These are phyloP conservation scores for Climacteris rufus DNA, from an alignment of 2,113 vertebrate genomes.

Conservation along the genomic window DNA sequence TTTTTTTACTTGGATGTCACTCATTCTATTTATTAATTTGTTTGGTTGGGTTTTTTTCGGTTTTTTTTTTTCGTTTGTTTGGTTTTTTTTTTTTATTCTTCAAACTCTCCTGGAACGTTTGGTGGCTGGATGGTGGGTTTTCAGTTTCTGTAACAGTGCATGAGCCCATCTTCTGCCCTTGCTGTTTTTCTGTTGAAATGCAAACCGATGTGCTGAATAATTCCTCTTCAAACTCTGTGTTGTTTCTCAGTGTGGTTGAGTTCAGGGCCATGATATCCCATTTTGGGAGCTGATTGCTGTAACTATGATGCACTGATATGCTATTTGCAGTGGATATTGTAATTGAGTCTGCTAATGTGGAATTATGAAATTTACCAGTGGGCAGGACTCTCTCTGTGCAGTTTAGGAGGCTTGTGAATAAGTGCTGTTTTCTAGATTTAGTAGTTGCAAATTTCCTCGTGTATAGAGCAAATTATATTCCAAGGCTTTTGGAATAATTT, in stretches of 20 bases:
- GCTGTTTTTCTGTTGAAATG: not conserved
- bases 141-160: not conserved
- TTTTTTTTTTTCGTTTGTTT: too few relatives aligned
- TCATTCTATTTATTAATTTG: not conserved
- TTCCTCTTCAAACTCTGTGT: not conserved
- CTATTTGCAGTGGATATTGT: slow-evolving; percentile 6
- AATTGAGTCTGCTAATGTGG: slow-evolving; percentile 30
- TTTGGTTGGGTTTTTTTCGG: not conserved
- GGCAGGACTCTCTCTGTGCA: not conserved
- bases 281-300: not conserved
- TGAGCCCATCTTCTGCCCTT: not conserved
- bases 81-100: not conserved
- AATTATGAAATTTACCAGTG: slow-evolving; percentile 23
- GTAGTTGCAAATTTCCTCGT: not conserved
- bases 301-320: not conserved
- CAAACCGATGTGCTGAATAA: accelerated
- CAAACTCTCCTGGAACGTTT: accelerated
- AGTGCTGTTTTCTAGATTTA: not conserved
- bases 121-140: not conserved
- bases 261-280: not conserved
- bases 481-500: not conserved
- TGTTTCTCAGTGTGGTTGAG: not conserved
- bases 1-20: not conserved
- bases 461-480: not conserved
- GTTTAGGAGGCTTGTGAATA: not conserved